Conservation (phyloP, 2,113 vertebrate species). For the Dolichallabes microphthalmus region DNA sequence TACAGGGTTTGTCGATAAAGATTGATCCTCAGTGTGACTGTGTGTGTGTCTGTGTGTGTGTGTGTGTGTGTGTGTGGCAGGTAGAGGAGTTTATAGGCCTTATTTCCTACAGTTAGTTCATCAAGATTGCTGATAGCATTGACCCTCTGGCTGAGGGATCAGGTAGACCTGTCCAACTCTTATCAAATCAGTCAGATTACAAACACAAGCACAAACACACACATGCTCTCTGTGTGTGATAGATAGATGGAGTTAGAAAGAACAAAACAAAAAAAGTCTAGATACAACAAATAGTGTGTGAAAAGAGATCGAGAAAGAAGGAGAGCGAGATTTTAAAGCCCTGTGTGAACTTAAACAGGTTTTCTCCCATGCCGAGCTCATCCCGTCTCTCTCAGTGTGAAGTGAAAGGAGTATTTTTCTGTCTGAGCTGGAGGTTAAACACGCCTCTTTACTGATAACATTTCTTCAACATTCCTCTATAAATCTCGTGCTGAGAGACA, state of each 20-base stretch:
- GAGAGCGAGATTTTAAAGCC: slow-evolving; percentile 2
- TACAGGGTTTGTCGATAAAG: slow-evolving; percentile 67
- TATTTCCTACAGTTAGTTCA: slow-evolving; percentile 46
- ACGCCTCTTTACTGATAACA: slow-evolving; percentile 41
- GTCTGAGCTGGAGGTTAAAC: slow-evolving; percentile 40
- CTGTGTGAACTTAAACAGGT: slow-evolving; percentile 34
- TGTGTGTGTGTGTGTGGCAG: slow-evolving; percentile 31
- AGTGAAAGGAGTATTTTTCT: slow-evolving; percentile 27
- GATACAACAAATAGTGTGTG: too few species aligned
- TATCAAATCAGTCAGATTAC: slow-evolving; percentile 54
- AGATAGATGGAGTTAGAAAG: neutral
- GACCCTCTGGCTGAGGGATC: slow-evolving; percentile 50
- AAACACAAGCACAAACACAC: slow-evolving; percentile 42
- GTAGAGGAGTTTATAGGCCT: slow-evolving; percentile 40
- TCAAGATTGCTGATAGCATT: slow-evolving; percentile 56
- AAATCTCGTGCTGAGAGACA: slow-evolving; percentile 35
- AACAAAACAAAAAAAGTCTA: neutral
- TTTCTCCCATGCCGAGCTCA: slow-evolving; percentile 3
- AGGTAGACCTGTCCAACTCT: slow-evolving; percentile 52
- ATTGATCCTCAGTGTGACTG: slow-evolving; percentile 63
- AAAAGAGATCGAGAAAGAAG: neutral
- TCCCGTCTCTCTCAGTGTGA: slow-evolving; percentile 29
- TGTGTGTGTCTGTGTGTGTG: slow-evolving; percentile 47
- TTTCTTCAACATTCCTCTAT: slow-evolving; percentile 34
- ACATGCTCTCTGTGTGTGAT: slow-evolving; percentile 27